Evolutionary conservation across 2,113 vertebrate genomes (phyloP).

Genomic region (Eolophus roseicapilla): DNA sequence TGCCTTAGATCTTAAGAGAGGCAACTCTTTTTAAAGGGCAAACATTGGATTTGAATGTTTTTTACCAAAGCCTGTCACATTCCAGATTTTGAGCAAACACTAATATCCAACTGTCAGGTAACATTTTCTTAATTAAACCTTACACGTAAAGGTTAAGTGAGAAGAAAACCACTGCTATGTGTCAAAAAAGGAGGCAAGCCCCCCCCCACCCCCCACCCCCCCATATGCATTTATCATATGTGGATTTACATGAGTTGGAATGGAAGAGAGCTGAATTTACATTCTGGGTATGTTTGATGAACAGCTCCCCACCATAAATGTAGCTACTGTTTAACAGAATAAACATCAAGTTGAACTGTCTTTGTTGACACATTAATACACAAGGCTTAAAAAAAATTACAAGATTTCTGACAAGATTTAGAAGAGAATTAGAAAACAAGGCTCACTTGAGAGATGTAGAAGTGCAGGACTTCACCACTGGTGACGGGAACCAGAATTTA

Average conservation of each 20-base stretch:
- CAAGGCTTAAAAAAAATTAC: background rate
- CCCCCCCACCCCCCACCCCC: rapidly evolving
- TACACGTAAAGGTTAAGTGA: background rate
- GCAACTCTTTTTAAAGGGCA: background rate
- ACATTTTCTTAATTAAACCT: background rate
- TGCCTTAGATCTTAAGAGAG: background rate
- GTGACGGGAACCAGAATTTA: background rate
- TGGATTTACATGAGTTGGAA: background rate
- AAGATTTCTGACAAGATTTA: background rate
- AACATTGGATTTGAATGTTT: background rate
- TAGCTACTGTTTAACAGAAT: background rate
- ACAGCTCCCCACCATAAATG: background rate
- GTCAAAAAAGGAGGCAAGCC: background rate
- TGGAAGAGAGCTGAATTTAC: background rate
- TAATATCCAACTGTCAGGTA: background rate
- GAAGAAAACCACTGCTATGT: background rate
- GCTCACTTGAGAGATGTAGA: background rate
- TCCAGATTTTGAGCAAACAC: background rate
- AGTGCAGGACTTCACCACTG: background rate
- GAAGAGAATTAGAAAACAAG: background rate
- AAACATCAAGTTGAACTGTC: background rate
- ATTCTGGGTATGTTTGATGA: background rate
- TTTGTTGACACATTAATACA: background rate
- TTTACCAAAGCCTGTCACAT: background rate
- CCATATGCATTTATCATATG: background rate